A percentile compares a stretch with the other conserved stretches of the same genome.
Conservation (phyloP, 2,888 invertebrate genomes). For the Metalampra italica region DNA sequence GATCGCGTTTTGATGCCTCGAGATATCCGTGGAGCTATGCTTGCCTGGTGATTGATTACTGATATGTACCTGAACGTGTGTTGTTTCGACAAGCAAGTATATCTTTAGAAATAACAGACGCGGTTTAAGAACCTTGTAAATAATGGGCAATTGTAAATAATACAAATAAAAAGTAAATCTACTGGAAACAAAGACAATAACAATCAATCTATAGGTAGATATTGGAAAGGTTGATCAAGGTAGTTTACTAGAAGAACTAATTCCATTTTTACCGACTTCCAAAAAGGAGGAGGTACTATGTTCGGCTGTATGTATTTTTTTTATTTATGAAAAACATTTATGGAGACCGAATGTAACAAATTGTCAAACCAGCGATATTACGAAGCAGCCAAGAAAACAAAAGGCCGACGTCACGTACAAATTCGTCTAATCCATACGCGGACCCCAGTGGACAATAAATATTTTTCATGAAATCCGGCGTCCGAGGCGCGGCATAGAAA, state of each 20-base stretch:
- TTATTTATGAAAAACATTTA: no score
- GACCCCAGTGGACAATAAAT: conserved; percentile 67
- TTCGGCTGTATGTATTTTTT: no score
- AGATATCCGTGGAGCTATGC: conserved; percentile 29
- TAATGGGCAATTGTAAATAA: no score
- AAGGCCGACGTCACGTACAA: conserved; percentile 58
- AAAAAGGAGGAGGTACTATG: no score
- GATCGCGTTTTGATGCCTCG: conserved; percentile 42
- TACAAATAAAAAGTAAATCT: no score
- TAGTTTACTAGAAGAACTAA: background rate
- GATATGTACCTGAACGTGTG: conserved; percentile 1
- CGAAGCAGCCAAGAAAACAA: conserved; percentile 8
- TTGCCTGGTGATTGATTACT: conserved; percentile 36
- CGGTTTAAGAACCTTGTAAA: background rate
- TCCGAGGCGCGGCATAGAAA: conserved; percentile 67
- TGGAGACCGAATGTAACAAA: background rate
- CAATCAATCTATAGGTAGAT: background rate
- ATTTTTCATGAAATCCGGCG: conserved; percentile 71
- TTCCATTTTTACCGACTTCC: no score
- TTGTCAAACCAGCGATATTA: background rate
- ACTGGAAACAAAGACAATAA: background rate
- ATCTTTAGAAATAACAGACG: background rate
- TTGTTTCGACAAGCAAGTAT: background rate
- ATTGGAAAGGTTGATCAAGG: background rate
- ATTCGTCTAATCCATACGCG: conserved; percentile 65